Evolutionary conservation across 2,113 vertebrate genomes (phyloP).

Genomic region (Panthera tigris): DNA sequence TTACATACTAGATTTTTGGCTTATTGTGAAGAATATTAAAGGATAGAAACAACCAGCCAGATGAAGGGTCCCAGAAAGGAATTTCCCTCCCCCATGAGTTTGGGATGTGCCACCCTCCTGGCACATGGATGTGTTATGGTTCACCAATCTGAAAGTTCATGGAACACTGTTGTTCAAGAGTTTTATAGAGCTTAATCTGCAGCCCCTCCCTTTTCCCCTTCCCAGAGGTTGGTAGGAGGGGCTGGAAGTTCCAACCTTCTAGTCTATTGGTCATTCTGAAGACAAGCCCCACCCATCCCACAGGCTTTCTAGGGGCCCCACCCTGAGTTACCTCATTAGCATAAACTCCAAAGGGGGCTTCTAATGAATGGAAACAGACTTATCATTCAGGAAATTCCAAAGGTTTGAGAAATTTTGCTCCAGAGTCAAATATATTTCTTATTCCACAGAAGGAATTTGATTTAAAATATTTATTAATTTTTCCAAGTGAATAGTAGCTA

Average conservation of each 20-base stretch:
- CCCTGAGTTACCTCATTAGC: background rate
- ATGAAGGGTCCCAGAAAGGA: background rate
- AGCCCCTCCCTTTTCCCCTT: background rate
- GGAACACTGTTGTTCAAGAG: background rate
- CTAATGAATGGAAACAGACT: background rate
- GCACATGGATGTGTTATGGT: background rate
- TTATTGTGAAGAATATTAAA: background rate
- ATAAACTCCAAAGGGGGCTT: background rate
- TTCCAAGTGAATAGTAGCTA: background rate
- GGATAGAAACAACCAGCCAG: background rate
- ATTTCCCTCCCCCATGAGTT: background rate
- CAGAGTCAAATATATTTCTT: background rate
- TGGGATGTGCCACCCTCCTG: background rate
- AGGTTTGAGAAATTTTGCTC: background rate
- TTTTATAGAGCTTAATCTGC: background rate
- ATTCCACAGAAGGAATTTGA: background rate
- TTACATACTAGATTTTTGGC: background rate
- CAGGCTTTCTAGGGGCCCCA: background rate
- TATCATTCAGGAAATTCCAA: background rate
- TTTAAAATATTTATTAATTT: background rate
- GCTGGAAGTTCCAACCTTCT: background rate
- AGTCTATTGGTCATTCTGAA: background rate
- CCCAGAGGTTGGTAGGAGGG: background rate
- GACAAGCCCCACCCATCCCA: background rate
- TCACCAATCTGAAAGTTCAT: background rate